A percentile compares a stretch with the other conserved stretches of the same genome.
phyloP scores from a whole-genome alignment of 2,888 invertebrate genomes.

The Melipona bicolor region DNA sequence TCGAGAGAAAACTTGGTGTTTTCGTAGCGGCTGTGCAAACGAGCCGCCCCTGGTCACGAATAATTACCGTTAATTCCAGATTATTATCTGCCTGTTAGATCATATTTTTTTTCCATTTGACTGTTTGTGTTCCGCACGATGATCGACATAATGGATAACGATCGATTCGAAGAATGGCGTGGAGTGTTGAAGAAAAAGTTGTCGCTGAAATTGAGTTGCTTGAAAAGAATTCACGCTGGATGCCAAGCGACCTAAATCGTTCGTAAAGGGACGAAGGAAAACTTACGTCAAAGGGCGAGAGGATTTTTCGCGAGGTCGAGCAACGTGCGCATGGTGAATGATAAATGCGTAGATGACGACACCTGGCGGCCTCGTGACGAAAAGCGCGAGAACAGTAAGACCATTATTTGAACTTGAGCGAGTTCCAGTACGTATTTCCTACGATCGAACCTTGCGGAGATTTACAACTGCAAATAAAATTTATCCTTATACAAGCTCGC shows the following conservation, averaged over 20 bases:
- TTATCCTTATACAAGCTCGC: no score
- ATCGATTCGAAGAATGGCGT: no score
- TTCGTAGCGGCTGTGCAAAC: no score
- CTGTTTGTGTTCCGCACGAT: fast-evolving
- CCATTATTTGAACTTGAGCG: neutral
- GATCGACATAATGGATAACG: neutral
- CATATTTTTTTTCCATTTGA: neutral
- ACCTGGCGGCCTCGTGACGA: slow-evolving; percentile 13
- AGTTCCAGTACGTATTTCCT: neutral
- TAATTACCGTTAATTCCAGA: neutral
- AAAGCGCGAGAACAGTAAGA: neutral
- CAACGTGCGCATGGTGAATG: slow-evolving; percentile 24
- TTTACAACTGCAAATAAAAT: neutral
- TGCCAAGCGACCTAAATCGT: neutral
- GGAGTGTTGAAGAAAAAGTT: no score
- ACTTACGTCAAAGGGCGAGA: slow-evolving; percentile 35
- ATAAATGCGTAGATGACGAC: slow-evolving; percentile 33
- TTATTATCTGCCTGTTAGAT: neutral
- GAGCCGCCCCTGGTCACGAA: no score
- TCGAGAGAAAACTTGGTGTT: no score
- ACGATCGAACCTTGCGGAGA: neutral
- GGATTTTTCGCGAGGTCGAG: slow-evolving; percentile 31
- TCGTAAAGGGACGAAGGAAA: slow-evolving; percentile 11
- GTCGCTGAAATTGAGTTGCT: no score
- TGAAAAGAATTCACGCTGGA: neutral